Conservation (phyloP, 2,888 invertebrate genomes). For the Pediacus dermestoides region DNA sequence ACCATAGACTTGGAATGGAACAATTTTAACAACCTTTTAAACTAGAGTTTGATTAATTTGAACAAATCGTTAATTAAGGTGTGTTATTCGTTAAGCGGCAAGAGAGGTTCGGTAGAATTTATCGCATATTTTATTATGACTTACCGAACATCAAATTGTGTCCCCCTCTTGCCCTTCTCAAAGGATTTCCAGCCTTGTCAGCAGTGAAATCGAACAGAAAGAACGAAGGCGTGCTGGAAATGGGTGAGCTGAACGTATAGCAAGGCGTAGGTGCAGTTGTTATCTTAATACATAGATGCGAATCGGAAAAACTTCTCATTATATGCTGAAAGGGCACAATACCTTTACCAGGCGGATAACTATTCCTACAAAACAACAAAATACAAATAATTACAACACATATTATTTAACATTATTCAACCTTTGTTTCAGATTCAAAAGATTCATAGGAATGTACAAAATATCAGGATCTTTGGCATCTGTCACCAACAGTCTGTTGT, state of each 20-base stretch:
- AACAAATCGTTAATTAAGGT: too few species aligned
- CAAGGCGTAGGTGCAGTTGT: constrained; percentile 58
- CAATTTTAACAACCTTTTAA: too few species aligned
- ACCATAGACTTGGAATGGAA: too few species aligned
- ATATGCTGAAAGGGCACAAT: constrained; percentile 69
- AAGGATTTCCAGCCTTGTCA: constrained; percentile 53
- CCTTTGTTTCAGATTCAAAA: constrained; percentile 49
- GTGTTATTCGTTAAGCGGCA: too few species aligned
- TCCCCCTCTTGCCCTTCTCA: constrained; percentile 57
- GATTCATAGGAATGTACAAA: constrained; percentile 65
- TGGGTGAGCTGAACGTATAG: constrained; percentile 56
- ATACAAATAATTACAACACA: not conserved
- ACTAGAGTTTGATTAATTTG: too few species aligned
- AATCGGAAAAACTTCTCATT: constrained; percentile 71
- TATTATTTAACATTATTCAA: constrained; percentile 18
- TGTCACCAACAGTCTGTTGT: constrained; percentile 57
- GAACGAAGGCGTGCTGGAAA: constrained; percentile 61
- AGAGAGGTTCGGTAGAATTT: too few species aligned
- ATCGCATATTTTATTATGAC: too few species aligned
- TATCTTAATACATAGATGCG: constrained; percentile 68
- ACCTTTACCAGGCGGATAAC: constrained; percentile 68
- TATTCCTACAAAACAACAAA: constrained; percentile 53
- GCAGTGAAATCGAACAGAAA: constrained; percentile 60
- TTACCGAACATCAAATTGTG: too few species aligned
- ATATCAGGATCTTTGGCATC: constrained; percentile 62